phyloP scores from a whole-genome alignment of 2,113 vertebrate species.

The Noctilio leporinus region DNA sequence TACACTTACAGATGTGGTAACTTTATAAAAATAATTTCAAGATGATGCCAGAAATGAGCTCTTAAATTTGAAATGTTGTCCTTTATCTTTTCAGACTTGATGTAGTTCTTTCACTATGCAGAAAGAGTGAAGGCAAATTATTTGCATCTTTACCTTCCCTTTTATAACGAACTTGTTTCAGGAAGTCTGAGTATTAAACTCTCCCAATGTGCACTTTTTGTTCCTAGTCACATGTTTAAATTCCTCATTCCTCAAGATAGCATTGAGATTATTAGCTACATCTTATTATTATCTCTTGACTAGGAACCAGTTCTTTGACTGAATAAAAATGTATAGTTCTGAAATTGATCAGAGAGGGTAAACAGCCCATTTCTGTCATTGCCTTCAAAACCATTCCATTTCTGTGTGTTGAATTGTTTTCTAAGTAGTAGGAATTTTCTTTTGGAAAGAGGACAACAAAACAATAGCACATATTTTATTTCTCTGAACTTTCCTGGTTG shows the following conservation, averaged over 20 bases:
- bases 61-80: background rate
- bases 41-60: background rate
- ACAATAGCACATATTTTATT: background rate
- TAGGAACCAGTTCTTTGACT: background rate
- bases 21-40: conserved; percentile 26
- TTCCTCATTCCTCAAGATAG: background rate
- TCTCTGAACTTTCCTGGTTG: background rate
- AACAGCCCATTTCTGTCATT: background rate
- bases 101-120: background rate
- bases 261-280: background rate
- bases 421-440: background rate
- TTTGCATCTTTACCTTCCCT: conserved; percentile 51
- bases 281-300: background rate
- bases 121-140: background rate
- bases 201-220: conserved; percentile 41
- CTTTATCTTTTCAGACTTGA: background rate
- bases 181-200: conserved; percentile 40
- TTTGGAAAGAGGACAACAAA: background rate
- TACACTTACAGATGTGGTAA: background rate
- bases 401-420: background rate
- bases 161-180: conserved; percentile 43
- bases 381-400: background rate
- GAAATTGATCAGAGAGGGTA: background rate
- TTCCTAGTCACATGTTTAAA: background rate
- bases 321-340: background rate